phyloP scores from a whole-genome alignment of 2,113 vertebrate species.

The Ptilonorhynchus violaceus region DNA sequence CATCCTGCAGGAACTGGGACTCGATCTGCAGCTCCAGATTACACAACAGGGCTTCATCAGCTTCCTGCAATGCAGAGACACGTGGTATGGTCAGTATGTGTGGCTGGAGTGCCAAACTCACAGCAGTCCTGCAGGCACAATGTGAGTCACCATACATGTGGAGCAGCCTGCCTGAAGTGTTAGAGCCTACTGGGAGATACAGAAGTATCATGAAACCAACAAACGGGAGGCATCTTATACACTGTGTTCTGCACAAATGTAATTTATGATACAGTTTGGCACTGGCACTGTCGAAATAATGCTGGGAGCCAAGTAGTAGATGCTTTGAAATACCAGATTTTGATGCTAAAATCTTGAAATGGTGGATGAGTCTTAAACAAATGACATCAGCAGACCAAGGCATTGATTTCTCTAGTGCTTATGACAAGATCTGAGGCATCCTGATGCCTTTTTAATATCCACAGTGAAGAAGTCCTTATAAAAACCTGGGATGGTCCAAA shows the following conservation, averaged over 20 bases:
- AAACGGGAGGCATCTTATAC: background rate
- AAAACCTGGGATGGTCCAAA: background rate
- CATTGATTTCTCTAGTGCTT: background rate
- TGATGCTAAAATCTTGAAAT: background rate
- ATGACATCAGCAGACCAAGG: background rate
- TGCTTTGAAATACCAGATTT: background rate
- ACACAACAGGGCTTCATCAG: conserved; percentile 82
- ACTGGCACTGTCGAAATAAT: background rate
- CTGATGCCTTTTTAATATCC: background rate
- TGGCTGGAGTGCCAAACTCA: background rate
- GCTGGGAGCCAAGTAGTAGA: background rate
- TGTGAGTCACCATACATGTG: fast-evolving
- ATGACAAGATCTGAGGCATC: background rate
- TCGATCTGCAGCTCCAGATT: conserved; percentile 91
- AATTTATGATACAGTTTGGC: background rate
- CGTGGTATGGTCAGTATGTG: fast-evolving
- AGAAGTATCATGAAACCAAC: background rate
- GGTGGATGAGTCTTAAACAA: background rate
- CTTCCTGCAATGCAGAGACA: conserved; percentile 78
- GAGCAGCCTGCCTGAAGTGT: background rate
- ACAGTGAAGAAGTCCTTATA: background rate
- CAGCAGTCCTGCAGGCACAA: background rate
- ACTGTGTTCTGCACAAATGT: background rate
- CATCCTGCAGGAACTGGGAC: conserved; percentile 92
- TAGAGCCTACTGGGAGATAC: background rate